Conservation (phyloP, 2,113 vertebrate species). For the Aplodontia rufa region DNA sequence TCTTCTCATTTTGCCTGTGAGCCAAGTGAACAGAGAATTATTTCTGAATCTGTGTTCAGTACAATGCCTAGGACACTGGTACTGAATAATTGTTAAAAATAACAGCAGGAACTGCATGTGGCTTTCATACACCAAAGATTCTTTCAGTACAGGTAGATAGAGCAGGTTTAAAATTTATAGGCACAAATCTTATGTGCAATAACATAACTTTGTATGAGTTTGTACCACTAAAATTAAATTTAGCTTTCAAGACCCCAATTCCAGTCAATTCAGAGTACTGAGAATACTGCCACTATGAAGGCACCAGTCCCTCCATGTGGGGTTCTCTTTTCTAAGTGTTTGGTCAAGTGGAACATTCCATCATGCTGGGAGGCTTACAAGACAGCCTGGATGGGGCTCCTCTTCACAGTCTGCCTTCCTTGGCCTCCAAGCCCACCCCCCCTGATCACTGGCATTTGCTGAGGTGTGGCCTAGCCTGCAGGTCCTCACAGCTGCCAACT, state of each 20-base stretch:
- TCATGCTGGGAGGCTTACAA: no score
- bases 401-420: neutral
- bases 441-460: neutral
- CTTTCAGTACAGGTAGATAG: constrained; percentile 13
- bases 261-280: neutral
- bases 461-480: neutral
- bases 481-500: neutral
- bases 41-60: constrained; percentile 63
- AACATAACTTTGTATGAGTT: neutral
- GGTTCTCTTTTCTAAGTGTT: neutral
- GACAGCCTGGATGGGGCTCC: fast-evolving
- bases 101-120: constrained; percentile 32
- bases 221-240: neutral
- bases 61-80: constrained; percentile 74
- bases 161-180: constrained; percentile 1
- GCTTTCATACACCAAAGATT: neutral
- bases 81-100: constrained; percentile 50
- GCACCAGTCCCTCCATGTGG: fast-evolving
- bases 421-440: neutral
- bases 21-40: constrained; percentile 61
- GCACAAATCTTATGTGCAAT: neutral
- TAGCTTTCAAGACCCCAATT: neutral
- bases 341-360: neutral
- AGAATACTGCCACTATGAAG: fast-evolving
- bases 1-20: constrained; percentile 42